A percentile compares a stretch with the other conserved stretches of the same genome.
Conservation (phyloP, 2,797 vertebrate species). For the Lagorchestes hirsutus region DNA sequence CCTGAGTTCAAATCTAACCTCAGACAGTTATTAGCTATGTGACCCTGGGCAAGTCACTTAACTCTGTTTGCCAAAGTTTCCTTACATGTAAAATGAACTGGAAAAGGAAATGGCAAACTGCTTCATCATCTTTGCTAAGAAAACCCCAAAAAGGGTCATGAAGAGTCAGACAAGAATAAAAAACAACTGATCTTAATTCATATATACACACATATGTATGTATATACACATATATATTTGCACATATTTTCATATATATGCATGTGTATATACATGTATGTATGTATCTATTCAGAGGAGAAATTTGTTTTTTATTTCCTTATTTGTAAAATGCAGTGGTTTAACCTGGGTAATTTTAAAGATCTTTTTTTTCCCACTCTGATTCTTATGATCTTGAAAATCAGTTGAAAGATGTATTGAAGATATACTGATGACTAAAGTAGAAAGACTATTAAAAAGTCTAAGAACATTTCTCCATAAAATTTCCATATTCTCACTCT, state of each 20-base stretch:
- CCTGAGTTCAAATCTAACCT: no score
- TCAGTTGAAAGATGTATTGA: background rate
- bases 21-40: background rate
- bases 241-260: no score
- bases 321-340: background rate
- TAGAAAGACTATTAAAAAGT: background rate
- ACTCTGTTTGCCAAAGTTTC: background rate
- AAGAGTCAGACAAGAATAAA: background rate
- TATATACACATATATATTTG: background rate
- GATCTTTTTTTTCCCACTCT: background rate
- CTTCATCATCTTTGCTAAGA: background rate
- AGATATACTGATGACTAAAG: background rate
- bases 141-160: background rate
- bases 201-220: no score
- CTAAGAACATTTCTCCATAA: conserved; percentile 6
- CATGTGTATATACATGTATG: no score
- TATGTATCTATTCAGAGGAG: background rate
- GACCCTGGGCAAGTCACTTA: background rate
- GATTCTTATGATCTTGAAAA: background rate
- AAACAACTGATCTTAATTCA: background rate
- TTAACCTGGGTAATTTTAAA: background rate
- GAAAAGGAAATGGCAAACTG: background rate
- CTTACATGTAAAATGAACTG: background rate
- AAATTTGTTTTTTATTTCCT: background rate
- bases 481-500: background rate